A percentile compares a stretch with the other conserved stretches of the same genome.
Evolutionary conservation across 2,888 invertebrate genomes (phyloP).

Genomic region (Muscina levida): DNA sequence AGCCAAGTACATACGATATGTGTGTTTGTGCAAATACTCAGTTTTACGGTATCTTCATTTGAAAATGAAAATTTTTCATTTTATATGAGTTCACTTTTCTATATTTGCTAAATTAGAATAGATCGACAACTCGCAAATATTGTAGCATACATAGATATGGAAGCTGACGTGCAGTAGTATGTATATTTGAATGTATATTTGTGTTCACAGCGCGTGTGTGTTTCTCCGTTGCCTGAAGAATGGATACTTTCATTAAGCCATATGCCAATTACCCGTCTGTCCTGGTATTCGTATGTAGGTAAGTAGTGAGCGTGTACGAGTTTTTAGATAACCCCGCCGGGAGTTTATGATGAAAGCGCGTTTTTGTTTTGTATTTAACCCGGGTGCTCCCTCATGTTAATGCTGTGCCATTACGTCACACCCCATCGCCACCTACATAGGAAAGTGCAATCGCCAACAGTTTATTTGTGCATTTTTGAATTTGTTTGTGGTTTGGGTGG

Average conservation of each 20-base stretch:
- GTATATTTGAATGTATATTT: no score
- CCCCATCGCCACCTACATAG: slow-evolving; percentile 49
- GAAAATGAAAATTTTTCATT: slow-evolving; percentile 68
- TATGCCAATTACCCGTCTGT: slow-evolving; percentile 63
- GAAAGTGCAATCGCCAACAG: slow-evolving; percentile 12
- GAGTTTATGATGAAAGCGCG: slow-evolving; percentile 11
- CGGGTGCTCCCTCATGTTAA: background rate
- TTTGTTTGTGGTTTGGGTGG: slow-evolving; percentile 52
- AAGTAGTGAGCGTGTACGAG: slow-evolving; percentile 2
- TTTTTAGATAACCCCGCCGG: slow-evolving; percentile 21
- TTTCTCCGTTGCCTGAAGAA: slow-evolving; percentile 2
- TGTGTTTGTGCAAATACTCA: slow-evolving; percentile 8
- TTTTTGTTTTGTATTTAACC: slow-evolving; percentile 10
- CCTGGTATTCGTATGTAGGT: background rate
- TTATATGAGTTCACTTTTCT: slow-evolving; percentile 62
- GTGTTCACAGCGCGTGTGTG: background rate
- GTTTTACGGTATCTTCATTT: slow-evolving; percentile 68
- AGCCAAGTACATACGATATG: slow-evolving; percentile 45
- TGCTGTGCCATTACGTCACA: background rate
- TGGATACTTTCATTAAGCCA: slow-evolving; percentile 45
- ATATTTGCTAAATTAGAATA: slow-evolving; percentile 11
- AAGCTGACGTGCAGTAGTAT: no score
- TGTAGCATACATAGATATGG: no score
- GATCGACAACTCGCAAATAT: slow-evolving; percentile 27
- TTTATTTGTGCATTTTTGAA: slow-evolving; percentile 62